Evolutionary conservation across 2,888 invertebrate genomes (phyloP), one percentile per base, ranked within the genome.

Genomic region (Strigamia transsilvanica): DNA sequence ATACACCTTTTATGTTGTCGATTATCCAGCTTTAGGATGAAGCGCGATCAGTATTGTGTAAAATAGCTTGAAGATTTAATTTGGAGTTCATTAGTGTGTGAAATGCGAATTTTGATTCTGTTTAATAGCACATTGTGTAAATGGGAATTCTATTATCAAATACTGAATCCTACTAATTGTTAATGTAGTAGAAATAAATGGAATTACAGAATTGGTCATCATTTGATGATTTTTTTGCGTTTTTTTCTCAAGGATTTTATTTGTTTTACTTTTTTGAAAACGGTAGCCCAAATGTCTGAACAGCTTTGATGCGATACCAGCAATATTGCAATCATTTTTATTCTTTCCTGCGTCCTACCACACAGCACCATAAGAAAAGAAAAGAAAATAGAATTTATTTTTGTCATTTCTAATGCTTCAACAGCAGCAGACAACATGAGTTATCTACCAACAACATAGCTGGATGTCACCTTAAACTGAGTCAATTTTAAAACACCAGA

Each of bases 51-150:
- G 38, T 38, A 27, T 27, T 3, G 27, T 27, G 6, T 6, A 38
- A 38, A 38, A 7, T 38, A 38, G 38, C 38, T 38, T 38, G 46
- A 46, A 46, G n/a, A 46, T 46, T 46, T 56, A n/a, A 56, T 56
- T 56, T 56, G 56, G 21, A 56, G 9, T 18, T 56, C 21, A 56
- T 56, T 56, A 56, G n/a, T 9, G 56, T 4, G 21, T 5, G 21
- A 56, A 56, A 56, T 56, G 56, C 46, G 15, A 46, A 46, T 46
- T 56, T 56, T 56, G 56, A 56, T 56, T 56, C 9, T 18, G 56
- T 18, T 56, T 56, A 18, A 18, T 18, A 18, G n/a, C n/a, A 18
- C 56, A 21, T 56, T 7, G 18, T 18, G 18, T 5, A 18, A 21
- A 56, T 18, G 56, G 2, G n/a, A 56, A 18, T 51, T 27, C 27